These are phyloP conservation scores for Falco naumanni DNA, from an alignment of 2,797 vertebrate species.

Conservation along the genomic window DNA sequence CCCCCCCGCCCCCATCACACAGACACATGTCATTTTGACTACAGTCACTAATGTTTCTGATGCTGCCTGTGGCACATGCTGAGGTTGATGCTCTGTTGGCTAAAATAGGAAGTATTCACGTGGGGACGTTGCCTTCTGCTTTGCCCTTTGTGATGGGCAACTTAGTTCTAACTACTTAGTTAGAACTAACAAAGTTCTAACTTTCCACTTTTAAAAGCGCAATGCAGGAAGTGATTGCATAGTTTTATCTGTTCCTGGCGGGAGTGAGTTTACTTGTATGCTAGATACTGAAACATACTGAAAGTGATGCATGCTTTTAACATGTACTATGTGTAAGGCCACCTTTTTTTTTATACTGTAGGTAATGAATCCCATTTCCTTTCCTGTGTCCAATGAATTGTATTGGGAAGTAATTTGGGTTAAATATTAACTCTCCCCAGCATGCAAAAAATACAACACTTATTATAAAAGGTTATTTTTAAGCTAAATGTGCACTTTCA, in stretches of 20 bases:
- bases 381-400: background rate
- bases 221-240: accelerated
- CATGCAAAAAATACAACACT: accelerated
- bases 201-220: background rate
- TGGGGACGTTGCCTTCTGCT: background rate
- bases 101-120: background rate
- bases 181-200: too few species aligned
- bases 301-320: background rate
- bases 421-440: background rate
- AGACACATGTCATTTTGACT: background rate
- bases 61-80: accelerated
- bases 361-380: background rate
- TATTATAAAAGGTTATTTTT: background rate
- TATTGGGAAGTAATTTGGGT: background rate
- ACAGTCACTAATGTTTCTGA: accelerated
- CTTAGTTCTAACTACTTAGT: too few species aligned
- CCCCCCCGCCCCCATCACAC: background rate
- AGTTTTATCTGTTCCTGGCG: background rate
- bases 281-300: background rate
- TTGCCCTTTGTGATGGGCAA: accelerated
- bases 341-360: background rate
- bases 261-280: background rate
- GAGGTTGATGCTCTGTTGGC: background rate
- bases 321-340: background rate
- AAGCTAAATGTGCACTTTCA: background rate